A percentile compares a stretch with the other conserved stretches of the same genome.
phyloP scores from a whole-genome alignment of 2,113 vertebrate genomes.

The Melanerpes formicivorus region DNA sequence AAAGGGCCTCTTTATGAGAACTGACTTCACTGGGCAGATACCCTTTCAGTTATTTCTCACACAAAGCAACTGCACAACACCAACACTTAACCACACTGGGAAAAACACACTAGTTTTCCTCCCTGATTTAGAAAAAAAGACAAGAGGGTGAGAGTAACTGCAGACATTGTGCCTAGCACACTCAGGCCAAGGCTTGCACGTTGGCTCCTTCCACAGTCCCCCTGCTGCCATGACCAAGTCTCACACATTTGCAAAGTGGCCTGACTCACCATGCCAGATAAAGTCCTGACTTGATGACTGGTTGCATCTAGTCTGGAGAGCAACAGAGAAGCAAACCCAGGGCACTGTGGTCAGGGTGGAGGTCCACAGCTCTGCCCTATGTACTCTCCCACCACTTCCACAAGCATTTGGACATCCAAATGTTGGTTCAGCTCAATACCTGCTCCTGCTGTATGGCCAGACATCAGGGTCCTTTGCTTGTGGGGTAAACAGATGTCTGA shows the following conservation, averaged over 20 bases:
- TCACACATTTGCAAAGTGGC: not conserved
- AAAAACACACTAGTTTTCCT: not conserved
- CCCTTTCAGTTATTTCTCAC: not conserved
- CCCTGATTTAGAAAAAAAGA: not conserved
- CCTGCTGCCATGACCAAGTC: rapidly evolving
- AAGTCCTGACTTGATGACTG: too few species aligned
- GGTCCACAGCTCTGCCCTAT: not conserved
- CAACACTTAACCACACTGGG: not conserved
- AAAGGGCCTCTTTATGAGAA: not conserved
- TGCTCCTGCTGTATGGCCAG: not conserved
- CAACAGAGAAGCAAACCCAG: rapidly evolving
- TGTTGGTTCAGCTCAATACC: not conserved
- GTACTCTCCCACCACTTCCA: not conserved
- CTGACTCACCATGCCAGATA: too few species aligned
- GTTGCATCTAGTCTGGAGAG: not conserved
- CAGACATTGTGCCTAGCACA: not conserved
- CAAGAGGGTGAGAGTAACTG: not conserved
- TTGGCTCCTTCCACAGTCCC: not conserved
- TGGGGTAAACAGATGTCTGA: not conserved
- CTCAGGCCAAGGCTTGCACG: rapidly evolving
- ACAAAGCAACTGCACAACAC: not conserved
- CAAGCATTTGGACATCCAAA: rapidly evolving
- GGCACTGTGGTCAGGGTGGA: rapidly evolving
- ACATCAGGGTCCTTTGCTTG: not conserved
- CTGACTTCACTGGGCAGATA: not conserved